Conservation (phyloP, 2,888 invertebrate species). For the Bellardia bayeri region DNA sequence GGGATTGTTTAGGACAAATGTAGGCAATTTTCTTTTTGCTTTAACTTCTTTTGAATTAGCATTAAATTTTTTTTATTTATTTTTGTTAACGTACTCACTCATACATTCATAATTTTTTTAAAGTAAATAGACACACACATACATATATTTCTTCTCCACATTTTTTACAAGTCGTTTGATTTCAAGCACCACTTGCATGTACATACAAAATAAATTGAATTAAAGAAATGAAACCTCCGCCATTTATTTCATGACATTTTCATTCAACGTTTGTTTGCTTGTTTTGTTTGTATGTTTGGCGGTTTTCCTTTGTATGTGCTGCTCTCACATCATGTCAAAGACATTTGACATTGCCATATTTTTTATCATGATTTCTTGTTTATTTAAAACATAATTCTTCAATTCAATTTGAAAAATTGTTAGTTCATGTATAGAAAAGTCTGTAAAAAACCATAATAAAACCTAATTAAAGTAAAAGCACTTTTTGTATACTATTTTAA, state of each 20-base stretch:
- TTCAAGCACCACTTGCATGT: slow-evolving; percentile 53
- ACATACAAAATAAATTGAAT: slow-evolving; percentile 35
- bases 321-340: not conserved
- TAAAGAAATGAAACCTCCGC: slow-evolving; percentile 30
- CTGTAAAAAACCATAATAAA: no score
- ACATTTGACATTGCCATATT: slow-evolving; percentile 7
- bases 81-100: slow-evolving; percentile 11
- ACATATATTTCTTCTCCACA: not conserved
- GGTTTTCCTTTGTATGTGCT: not conserved
- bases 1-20: no score
- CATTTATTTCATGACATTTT: slow-evolving; percentile 45
- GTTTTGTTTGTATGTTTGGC: slow-evolving; percentile 29
- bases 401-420: no score
- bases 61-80: not conserved
- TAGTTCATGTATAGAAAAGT: no score
- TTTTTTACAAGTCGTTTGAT: slow-evolving; percentile 54
- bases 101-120: slow-evolving; percentile 18
- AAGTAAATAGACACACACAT: no score
- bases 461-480: no score
- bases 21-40: no score
- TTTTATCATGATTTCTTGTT: not conserved
- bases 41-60: not conserved
- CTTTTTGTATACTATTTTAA: no score
- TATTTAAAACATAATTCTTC: no score
- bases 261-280: not conserved